A percentile compares a stretch with the other conserved stretches of the same genome.
These are phyloP conservation scores for Hemibagrus guttatus DNA, from an alignment of 2,797 vertebrate genomes.

Conservation along the genomic window DNA sequence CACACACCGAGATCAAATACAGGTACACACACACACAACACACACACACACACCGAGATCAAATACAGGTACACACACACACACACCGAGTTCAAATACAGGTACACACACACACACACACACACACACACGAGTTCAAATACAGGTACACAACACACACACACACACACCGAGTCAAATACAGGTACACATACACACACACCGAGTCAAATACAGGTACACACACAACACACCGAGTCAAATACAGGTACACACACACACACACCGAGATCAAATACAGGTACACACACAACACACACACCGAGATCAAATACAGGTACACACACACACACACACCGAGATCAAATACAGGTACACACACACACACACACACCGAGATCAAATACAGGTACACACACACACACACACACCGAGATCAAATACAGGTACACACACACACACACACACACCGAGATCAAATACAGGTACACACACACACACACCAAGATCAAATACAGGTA, in stretches of 20 bases:
- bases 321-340: conserved; percentile 68
- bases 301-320: neutral
- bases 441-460: neutral
- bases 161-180: neutral
- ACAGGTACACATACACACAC: neutral
- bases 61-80: neutral
- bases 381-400: neutral
- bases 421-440: neutral
- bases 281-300: conserved; percentile 68
- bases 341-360: neutral
- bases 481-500: conserved; percentile 76
- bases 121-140: conserved; percentile 69
- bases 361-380: conserved; percentile 62
- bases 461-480: conserved; percentile 9
- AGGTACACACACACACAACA: neutral
- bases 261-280: neutral
- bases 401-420: conserved; percentile 69
- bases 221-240: too few relatives aligned
- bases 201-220: too few relatives aligned
- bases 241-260: neutral
- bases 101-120: conserved; percentile 74
- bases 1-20: neutral
- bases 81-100: conserved; percentile 70
- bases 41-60: neutral
- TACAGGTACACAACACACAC: neutral